Base-by-base conservation (phyloP, 37 sponge, comb jelly and placozoan genomes). In the Aplysina aerophoba region DNA sequence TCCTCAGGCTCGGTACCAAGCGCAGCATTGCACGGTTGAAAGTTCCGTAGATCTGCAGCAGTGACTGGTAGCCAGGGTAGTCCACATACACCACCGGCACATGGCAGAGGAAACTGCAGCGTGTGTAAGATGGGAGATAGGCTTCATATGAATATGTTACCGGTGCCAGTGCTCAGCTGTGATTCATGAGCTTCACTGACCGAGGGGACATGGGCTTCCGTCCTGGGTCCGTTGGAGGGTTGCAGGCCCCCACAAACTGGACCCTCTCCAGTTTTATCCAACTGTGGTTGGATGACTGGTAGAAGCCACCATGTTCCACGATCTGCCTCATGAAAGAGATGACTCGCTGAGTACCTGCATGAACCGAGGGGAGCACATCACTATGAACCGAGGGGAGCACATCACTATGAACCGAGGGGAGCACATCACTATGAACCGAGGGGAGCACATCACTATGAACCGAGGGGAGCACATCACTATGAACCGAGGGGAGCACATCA, bases 61-160 rank as follows among this genome's bases (percentile, higher is more conserved):
- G 90, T 28, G 99, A 98, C 59, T 87, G 84, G 13, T 89, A 80
- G 22, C 93, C 99, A 39, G 99, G 99, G 66, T 98, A 98, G 91
- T 98, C 99, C 30, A 98, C 99, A 78, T 98, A 98, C 67, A 98
- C 92, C 15, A 98, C 97, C 0, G 99, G 99, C 0, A 98, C 99
- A 82, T 98, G 99, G 15, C 99, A 91, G 14, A 98, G 87, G 89
- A 98, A 98, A 77, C 98, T 95, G 58, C 4, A 63, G 59, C 50
- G 8, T 11, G 50, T 44, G 50, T 44, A 11, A 44, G 6, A 44
- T 3, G 50, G n/a, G 31, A 25, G 41, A 56, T 53, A 25, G 13
- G 17, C 15, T n/a, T n/a, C n/a, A 35, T 15, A 3, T 44, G 28
- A 12, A 30, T 28, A 63, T 4, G 11, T 24, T 24, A 30, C 28